A percentile compares a stretch with the other conserved stretches of the same genome.
Evolutionary conservation across 2,113 vertebrate species (phyloP).

Genomic region (Brevimyrus niger): DNA sequence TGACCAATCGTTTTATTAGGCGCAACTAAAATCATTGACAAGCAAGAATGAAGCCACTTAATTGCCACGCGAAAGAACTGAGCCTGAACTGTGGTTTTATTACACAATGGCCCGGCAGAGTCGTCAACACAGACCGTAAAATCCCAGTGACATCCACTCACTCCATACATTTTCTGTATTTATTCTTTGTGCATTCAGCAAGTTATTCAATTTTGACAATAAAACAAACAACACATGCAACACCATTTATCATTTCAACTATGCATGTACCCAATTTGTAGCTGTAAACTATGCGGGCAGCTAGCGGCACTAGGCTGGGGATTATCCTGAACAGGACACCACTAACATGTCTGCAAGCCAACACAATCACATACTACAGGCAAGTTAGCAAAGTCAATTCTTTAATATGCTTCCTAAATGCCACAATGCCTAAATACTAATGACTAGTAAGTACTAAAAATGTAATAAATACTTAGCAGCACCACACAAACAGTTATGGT

Average conservation of each 20-base stretch:
- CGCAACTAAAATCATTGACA: not conserved
- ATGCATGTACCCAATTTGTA: not conserved
- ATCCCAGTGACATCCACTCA: not conserved
- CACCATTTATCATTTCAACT: not conserved
- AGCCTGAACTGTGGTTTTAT: not conserved
- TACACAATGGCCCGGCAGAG: not conserved
- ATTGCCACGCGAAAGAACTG: not conserved
- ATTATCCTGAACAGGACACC: not conserved
- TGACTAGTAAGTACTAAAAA: not conserved
- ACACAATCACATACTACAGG: not conserved
- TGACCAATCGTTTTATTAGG: not conserved
- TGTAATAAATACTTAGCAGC: not conserved
- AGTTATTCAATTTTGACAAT: not conserved
- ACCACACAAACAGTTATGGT: not conserved
- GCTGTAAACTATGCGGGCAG: not conserved
- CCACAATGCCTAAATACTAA: not conserved
- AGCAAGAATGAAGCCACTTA: not conserved
- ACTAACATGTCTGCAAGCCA: not conserved
- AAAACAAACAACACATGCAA: not conserved
- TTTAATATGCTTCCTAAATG: not conserved
- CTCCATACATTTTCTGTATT: not conserved
- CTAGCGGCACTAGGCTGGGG: not conserved
- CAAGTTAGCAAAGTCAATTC: not conserved
- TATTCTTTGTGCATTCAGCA: not conserved
- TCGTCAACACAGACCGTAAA: not conserved